Evolutionary conservation across 1,140 invertebrate species (phyloP).

Genomic region (Drosophila lini): DNA sequence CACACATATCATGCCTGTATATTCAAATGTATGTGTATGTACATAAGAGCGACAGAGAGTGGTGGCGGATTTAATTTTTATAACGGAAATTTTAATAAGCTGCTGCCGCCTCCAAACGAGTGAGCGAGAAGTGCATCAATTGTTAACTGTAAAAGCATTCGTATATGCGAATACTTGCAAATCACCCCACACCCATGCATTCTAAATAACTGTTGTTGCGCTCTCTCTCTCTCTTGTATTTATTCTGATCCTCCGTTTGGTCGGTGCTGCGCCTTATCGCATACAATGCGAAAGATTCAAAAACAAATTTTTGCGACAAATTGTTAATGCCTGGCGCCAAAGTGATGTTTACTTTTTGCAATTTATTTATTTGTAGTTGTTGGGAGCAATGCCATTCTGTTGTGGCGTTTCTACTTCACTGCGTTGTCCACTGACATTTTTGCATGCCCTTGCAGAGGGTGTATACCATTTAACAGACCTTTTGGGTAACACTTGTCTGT

Average conservation of each 20-base stretch:
- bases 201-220: slow-evolving; percentile 13
- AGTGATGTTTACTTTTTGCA: slow-evolving; percentile 31
- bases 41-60: slow-evolving; percentile 20
- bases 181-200: slow-evolving; percentile 14
- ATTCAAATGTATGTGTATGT: background rate
- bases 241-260: slow-evolving; percentile 11
- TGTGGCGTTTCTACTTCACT: slow-evolving; percentile 9
- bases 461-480: no score
- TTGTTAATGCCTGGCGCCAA: slow-evolving; percentile 53
- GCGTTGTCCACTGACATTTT: slow-evolving; percentile 11
- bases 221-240: slow-evolving; percentile 13
- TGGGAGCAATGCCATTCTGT: slow-evolving; percentile 41
- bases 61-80: slow-evolving; percentile 56
- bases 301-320: slow-evolving; percentile 65
- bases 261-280: slow-evolving; percentile 24
- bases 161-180: slow-evolving; percentile 13
- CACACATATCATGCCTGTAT: slow-evolving; percentile 7
- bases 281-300: slow-evolving; percentile 9
- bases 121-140: slow-evolving; percentile 30
- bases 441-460: slow-evolving; percentile 1
- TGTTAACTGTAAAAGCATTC: slow-evolving; percentile 52
- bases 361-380: slow-evolving; percentile 7
- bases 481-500: background rate
- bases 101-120: slow-evolving; percentile 11
- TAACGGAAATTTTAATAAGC: slow-evolving; percentile 73